phyloP scores from a whole-genome alignment of 2,797 vertebrate species.

The Pterois miles region DNA sequence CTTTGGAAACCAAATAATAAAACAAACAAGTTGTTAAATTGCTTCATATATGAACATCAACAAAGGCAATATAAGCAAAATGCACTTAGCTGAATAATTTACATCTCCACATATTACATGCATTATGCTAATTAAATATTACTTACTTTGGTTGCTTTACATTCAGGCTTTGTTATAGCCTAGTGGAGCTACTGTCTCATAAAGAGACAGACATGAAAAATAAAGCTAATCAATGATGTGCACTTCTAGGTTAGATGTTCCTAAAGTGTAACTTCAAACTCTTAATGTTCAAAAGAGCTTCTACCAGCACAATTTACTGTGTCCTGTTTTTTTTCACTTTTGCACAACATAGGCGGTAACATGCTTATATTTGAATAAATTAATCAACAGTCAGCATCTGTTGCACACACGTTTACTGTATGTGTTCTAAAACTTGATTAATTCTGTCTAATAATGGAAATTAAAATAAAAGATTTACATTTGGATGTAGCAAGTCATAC shows the following conservation, averaged over 20 bases:
- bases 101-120: conserved; percentile 10
- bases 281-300: neutral
- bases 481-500: neutral
- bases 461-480: neutral
- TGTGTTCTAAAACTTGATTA: neutral
- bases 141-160: neutral
- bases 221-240: neutral
- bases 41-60: neutral
- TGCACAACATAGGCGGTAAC: neutral
- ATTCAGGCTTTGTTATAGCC: conserved; percentile 5
- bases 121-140: neutral
- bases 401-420: neutral
- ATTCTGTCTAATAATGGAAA: neutral
- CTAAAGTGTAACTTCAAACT: conserved; percentile 1
- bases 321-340: neutral
- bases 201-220: neutral
- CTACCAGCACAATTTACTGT: neutral
- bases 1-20: neutral
- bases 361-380: conserved; percentile 9
- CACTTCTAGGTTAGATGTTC: neutral
- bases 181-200: neutral
- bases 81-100: neutral
- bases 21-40: neutral
- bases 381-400: neutral
- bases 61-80: neutral